A percentile compares a stretch with the other conserved stretches of the same genome.
Evolutionary conservation across 2,888 invertebrate genomes (phyloP).

Genomic region (Rhodophaea formosa): DNA sequence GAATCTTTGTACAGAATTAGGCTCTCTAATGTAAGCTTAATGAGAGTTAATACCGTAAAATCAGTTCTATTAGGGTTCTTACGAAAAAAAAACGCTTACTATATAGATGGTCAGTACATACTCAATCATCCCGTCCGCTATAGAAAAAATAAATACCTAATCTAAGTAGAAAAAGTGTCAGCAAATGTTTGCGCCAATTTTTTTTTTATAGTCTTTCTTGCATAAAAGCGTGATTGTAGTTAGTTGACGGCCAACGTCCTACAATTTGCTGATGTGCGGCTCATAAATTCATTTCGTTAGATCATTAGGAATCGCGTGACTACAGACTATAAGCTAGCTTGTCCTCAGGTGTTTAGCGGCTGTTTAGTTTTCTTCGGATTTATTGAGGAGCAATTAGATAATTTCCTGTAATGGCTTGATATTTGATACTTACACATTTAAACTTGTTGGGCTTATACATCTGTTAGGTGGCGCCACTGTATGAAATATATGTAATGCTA

Average conservation of each 20-base stretch:
- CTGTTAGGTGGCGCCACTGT: conserved; percentile 1
- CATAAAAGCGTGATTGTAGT: not conserved
- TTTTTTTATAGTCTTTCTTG: conserved; percentile 1
- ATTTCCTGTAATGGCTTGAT: conserved; percentile 31
- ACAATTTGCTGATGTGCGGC: conserved; percentile 22
- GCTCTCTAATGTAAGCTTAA: no score
- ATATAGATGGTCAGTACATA: no score
- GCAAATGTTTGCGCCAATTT: conserved; percentile 16
- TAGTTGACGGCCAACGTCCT: conserved; percentile 18
- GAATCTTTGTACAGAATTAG: no score
- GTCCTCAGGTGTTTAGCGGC: conserved; percentile 58
- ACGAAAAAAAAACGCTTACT: no score
- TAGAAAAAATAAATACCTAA: no score
- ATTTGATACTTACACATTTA: conserved; percentile 21
- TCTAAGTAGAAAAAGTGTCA: conserved; percentile 11
- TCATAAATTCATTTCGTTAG: conserved; percentile 67
- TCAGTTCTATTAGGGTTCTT: no score
- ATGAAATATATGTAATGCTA: not conserved
- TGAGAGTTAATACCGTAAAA: no score
- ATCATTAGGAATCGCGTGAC: conserved; percentile 76
- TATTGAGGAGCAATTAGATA: conserved; percentile 46
- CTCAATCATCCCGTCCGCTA: not conserved
- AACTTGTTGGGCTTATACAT: not conserved
- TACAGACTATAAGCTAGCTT: conserved; percentile 62
- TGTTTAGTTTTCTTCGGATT: conserved; percentile 61